These are phyloP conservation scores for Lagocephalus sceleratus DNA, from an alignment of 2,797 vertebrate genomes.

Conservation along the genomic window DNA sequence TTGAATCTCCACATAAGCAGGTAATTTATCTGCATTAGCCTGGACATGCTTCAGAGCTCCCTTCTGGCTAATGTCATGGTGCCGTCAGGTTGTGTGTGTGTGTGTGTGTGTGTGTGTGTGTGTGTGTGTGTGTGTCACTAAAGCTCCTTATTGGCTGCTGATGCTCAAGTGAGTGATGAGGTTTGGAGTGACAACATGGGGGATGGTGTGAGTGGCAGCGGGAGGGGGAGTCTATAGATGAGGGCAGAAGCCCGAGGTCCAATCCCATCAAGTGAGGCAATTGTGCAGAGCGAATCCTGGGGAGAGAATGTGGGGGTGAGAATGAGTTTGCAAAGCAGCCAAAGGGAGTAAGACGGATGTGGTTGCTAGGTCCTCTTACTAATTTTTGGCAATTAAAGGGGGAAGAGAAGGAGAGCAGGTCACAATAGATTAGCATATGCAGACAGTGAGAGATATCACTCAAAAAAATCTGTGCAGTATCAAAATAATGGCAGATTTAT, in stretches of 20 bases:
- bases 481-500: neutral
- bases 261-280: constrained; percentile 75
- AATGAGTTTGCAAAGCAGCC: constrained; percentile 42
- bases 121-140: constrained; percentile 10
- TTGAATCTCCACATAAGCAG: constrained; percentile 12
- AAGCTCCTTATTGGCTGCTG: constrained; percentile 45
- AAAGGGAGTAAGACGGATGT: constrained; percentile 30
- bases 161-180: constrained; percentile 65
- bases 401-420: constrained; percentile 1
- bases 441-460: no score
- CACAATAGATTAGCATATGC: no score
- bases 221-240: constrained; percentile 48
- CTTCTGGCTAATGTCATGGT: constrained; percentile 36
- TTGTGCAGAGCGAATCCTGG: constrained; percentile 66
- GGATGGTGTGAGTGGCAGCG: constrained; percentile 33
- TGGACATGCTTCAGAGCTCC: constrained; percentile 23
- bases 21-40: constrained; percentile 17
- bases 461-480: no score
- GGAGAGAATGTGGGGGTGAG: constrained; percentile 43
- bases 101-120: constrained; percentile 16
- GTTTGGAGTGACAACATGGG: constrained; percentile 53
- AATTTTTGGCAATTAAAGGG: constrained; percentile 32
- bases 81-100: constrained; percentile 15
- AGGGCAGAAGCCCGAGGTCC: constrained; percentile 62
- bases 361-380: constrained; percentile 26